Conservation (phyloP, 2,113 vertebrate genomes). For the Thomomys bottae region DNA sequence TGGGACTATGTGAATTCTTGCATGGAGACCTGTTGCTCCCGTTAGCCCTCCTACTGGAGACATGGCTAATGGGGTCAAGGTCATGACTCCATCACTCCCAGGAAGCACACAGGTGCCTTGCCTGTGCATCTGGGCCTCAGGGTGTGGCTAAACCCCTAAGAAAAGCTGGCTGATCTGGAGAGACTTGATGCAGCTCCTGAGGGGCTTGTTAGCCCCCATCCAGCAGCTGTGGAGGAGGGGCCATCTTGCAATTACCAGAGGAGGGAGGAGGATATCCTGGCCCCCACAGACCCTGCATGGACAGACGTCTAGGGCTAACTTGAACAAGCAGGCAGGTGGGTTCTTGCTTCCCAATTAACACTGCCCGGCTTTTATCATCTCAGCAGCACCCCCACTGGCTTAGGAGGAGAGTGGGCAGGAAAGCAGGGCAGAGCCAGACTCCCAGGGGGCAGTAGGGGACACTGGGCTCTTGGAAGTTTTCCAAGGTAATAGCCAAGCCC, state of each 20-base stretch:
- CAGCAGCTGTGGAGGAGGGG: background rate
- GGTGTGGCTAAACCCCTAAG: background rate
- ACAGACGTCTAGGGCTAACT: background rate
- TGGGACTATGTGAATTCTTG: background rate
- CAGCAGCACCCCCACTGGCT: background rate
- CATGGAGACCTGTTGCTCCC: background rate
- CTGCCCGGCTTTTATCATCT: background rate
- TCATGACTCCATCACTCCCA: background rate
- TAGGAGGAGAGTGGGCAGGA: background rate
- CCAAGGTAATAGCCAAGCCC: constrained; percentile 48
- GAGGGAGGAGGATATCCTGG: background rate
- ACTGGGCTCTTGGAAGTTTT: constrained; percentile 24
- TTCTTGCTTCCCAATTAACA: constrained; percentile 16
- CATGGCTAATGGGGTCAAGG: background rate
- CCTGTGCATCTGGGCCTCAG: background rate
- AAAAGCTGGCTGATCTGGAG: background rate
- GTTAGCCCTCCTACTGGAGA: background rate
- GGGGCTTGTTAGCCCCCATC: background rate
- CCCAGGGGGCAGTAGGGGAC: constrained; percentile 21
- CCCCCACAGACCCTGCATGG: background rate
- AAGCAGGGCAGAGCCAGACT: constrained; percentile 41
- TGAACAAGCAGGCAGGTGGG: background rate
- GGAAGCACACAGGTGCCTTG: background rate
- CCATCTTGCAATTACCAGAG: background rate
- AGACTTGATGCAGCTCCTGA: background rate